phyloP scores from a whole-genome alignment of 2,888 invertebrate species.

The Meteorus colon region DNA sequence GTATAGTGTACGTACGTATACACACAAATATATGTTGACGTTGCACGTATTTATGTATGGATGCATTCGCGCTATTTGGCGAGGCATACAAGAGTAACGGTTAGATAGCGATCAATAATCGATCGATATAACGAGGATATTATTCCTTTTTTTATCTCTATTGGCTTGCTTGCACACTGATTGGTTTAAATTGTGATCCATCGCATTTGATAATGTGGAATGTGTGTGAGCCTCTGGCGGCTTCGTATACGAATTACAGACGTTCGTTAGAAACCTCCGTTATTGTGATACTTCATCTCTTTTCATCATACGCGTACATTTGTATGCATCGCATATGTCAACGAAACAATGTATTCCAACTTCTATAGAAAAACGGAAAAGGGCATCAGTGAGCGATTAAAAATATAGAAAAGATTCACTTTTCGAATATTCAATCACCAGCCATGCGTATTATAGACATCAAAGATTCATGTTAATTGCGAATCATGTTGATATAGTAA shows the following conservation, averaged over 20 bases:
- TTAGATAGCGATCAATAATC: conserved; percentile 38
- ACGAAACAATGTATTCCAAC: conserved; percentile 67
- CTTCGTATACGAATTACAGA: conserved; percentile 65
- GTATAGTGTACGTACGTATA: neutral
- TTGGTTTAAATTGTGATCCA: conserved; percentile 64
- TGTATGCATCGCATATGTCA: conserved; percentile 13
- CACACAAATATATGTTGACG: neutral
- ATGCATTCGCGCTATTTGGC: conserved; percentile 13
- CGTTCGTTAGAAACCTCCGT: conserved; percentile 66
- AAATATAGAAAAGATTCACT: neutral
- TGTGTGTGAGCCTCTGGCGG: conserved; percentile 49
- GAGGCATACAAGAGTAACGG: conserved; percentile 26
- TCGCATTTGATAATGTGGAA: conserved; percentile 55
- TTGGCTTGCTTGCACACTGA: conserved; percentile 49
- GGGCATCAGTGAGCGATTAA: neutral
- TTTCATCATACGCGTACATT: conserved; percentile 17
- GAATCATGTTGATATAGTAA: too few species aligned
- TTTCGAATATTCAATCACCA: neutral
- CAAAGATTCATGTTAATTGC: too few species aligned
- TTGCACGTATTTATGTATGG: conserved; percentile 2
- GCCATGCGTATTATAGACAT: too few species aligned
- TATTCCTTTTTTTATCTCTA: neutral
- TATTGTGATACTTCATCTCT: conserved; percentile 64
- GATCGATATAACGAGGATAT: conserved; percentile 41
- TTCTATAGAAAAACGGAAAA: conserved; percentile 52